phyloP scores from a whole-genome alignment of 2,888 invertebrate genomes.

The Panorpa germanica region DNA sequence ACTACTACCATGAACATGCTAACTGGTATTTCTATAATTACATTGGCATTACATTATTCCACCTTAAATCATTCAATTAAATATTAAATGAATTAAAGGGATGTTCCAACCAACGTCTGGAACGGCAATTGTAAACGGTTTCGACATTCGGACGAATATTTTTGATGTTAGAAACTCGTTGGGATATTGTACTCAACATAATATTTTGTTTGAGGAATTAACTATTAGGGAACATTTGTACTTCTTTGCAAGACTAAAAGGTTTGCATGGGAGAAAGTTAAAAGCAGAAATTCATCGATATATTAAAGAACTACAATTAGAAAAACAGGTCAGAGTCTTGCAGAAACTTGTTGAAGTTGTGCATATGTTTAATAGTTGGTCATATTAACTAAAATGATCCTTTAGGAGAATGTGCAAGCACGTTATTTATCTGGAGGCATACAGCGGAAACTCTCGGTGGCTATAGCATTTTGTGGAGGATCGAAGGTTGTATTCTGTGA shows the following conservation, averaged over 20 bases:
- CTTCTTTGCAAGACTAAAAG: constrained; percentile 62
- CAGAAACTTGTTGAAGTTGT: too few relatives aligned
- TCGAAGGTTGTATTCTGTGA: constrained; percentile 54
- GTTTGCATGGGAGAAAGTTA: constrained; percentile 31
- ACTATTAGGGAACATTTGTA: constrained; percentile 68
- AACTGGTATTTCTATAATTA: constrained; percentile 58
- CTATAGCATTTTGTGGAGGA: constrained; percentile 54
- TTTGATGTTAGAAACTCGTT: constrained; percentile 44
- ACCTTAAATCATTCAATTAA: too few relatives aligned
- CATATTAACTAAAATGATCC: constrained; percentile 16
- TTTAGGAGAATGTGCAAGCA: constrained; percentile 24
- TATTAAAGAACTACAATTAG: constrained; percentile 41
- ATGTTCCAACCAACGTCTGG: constrained; percentile 48
- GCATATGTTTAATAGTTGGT: too few relatives aligned
- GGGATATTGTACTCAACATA: constrained; percentile 73
- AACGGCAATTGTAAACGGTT: constrained; percentile 48
- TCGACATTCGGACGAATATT: constrained; percentile 44
- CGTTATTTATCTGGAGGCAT: constrained; percentile 55
- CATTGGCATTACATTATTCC: too few relatives aligned
- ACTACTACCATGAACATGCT: constrained; percentile 89
- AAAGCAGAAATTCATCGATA: constrained; percentile 40
- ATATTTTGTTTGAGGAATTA: constrained; percentile 64
- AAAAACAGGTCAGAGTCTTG: constrained; percentile 35
- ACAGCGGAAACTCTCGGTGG: constrained; percentile 57
- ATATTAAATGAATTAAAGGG: too few relatives aligned